Conservation (phyloP, 2,888 invertebrate genomes). For the Pseudolycoriella hygida region DNA sequence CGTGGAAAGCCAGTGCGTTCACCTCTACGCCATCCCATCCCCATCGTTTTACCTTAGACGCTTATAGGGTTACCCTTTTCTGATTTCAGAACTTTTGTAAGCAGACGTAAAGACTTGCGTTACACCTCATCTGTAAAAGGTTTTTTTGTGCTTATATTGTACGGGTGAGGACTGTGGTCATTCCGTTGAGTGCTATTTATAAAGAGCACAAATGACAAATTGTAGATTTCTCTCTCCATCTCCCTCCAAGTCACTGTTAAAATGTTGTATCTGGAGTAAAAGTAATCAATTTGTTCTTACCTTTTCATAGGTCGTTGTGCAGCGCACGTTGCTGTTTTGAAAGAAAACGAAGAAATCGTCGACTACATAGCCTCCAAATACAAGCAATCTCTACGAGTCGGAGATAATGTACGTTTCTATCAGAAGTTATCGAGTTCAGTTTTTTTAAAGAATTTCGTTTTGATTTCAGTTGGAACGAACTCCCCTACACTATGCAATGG, state of each 20-base stretch:
- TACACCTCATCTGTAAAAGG: too few species aligned
- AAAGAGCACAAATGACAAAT: too few species aligned
- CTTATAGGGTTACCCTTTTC: too few species aligned
- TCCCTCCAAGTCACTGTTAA: background rate
- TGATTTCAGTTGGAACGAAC: conserved; percentile 62
- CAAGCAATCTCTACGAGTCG: conserved; percentile 54
- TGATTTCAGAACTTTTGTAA: too few species aligned
- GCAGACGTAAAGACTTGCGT: too few species aligned
- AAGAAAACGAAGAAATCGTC: conserved; percentile 66
- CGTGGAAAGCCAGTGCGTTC: too few species aligned
- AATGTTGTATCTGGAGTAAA: background rate
- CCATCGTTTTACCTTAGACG: too few species aligned
- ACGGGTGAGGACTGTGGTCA: too few species aligned
- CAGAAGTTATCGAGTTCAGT: background rate
- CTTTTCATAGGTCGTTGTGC: conserved; percentile 48
- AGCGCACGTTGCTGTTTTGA: conserved; percentile 72
- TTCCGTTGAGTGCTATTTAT: too few species aligned
- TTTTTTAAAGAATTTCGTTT: background rate
- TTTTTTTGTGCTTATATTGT: too few species aligned
- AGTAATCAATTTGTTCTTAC: background rate
- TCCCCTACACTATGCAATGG: conserved; percentile 82
- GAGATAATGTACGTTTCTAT: conserved; percentile 59
- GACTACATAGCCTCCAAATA: conserved; percentile 54
- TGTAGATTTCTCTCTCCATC: background rate
- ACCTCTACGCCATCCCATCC: too few species aligned